A percentile compares a stretch with the other conserved stretches of the same genome.
These are phyloP conservation scores for Galbula dea DNA, from an alignment of 2,113 vertebrate species.

Conservation along the genomic window DNA sequence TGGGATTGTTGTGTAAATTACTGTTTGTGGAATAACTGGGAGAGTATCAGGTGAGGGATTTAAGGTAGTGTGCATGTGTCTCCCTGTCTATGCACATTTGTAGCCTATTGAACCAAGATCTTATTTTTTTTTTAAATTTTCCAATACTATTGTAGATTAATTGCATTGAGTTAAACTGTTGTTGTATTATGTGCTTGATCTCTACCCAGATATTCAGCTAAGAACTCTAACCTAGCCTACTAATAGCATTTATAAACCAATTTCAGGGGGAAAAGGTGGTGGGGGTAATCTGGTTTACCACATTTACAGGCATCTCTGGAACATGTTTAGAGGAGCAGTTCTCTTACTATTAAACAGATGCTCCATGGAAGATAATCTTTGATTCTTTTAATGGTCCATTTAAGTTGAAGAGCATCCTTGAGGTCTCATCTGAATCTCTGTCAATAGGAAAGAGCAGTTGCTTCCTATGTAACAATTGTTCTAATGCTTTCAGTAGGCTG, in stretches of 20 bases:
- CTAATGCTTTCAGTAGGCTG: background rate
- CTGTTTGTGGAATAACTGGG: background rate
- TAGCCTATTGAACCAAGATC: background rate
- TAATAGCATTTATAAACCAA: constrained; percentile 21
- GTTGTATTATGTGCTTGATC: background rate
- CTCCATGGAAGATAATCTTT: background rate
- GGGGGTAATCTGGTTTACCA: background rate
- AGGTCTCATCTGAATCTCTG: background rate
- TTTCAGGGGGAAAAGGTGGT: background rate
- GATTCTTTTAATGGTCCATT: background rate
- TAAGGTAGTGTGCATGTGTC: background rate
- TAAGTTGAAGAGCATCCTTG: background rate
- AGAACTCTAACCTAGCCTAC: background rate
- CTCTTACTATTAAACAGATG: background rate
- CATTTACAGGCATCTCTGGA: constrained; percentile 14
- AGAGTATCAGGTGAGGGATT: background rate
- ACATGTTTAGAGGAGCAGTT: background rate
- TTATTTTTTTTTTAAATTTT: background rate
- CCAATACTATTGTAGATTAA: background rate
- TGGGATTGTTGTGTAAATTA: background rate
- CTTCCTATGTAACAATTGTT: background rate
- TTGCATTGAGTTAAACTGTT: background rate
- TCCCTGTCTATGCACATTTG: accelerated
- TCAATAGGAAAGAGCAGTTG: background rate
- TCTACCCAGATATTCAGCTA: background rate